These are phyloP conservation scores for Amorpha juglandis DNA, from an alignment of 2,888 invertebrate genomes.

Conservation along the genomic window DNA sequence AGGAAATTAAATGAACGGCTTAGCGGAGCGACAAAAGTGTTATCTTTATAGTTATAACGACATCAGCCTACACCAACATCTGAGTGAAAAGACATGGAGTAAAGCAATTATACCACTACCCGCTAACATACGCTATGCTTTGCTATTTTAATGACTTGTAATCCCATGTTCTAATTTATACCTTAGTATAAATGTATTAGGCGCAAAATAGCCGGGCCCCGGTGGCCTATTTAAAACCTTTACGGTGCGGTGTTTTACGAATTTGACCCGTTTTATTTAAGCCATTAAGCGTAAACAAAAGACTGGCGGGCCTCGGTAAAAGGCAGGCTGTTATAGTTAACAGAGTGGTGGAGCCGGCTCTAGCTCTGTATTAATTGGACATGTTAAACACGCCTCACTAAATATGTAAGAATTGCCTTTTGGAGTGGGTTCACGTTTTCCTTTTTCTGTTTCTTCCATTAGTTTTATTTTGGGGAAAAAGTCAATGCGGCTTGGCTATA, in stretches of 20 bases:
- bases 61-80: conserved; percentile 60
- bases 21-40: conserved; percentile 71
- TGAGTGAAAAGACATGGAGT: conserved; percentile 67
- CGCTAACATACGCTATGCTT: conserved; percentile 61
- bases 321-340: conserved; percentile 76
- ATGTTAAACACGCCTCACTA: conserved; percentile 77
- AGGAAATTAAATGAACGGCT: conserved; percentile 82
- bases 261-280: conserved; percentile 82
- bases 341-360: conserved; percentile 65
- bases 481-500: conserved; percentile 34
- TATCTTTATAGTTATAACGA: conserved; percentile 76
- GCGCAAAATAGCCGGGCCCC: conserved; percentile 55
- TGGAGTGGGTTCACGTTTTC: conserved; percentile 52
- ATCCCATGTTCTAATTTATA: conserved; percentile 59
- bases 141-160: conserved; percentile 60
- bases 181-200: conserved; percentile 60
- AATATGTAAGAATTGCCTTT: conserved; percentile 70
- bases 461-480: conserved; percentile 44
- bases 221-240: conserved; percentile 66
- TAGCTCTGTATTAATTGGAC: conserved; percentile 77
- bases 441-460: conserved; percentile 51
- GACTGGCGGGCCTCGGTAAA: conserved; percentile 72
- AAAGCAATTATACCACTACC: conserved; percentile 69
- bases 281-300: conserved; percentile 82
- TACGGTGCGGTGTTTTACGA: conserved; percentile 70